Conservation (phyloP, 2,797 vertebrate species). For the Helarctos malayanus region DNA sequence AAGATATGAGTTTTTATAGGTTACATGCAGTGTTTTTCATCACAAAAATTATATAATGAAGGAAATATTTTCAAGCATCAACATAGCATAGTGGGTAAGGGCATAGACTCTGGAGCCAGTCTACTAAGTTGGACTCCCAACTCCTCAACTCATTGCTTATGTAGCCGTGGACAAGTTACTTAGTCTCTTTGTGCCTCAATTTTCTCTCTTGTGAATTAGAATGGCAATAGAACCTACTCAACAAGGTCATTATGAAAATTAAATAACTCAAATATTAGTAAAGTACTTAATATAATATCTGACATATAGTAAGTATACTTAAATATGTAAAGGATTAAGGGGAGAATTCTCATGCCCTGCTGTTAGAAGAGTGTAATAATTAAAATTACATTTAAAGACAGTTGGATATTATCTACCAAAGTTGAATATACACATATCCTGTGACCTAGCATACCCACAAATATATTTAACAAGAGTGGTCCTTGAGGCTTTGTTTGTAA, state of each 20-base stretch:
- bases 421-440: not conserved
- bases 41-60: not conserved
- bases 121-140: not conserved
- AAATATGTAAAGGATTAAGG: not conserved
- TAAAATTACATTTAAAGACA: constrained; percentile 43
- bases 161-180: not conserved
- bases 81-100: not conserved
- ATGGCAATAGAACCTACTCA: constrained; percentile 15
- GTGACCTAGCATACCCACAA: not conserved
- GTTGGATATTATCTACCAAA: not conserved
- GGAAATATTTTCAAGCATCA: not conserved
- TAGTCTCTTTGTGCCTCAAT: not conserved
- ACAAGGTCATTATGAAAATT: not conserved
- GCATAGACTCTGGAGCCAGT: not conserved
- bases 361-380: not conserved
- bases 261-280: constrained; percentile 5
- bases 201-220: constrained; percentile 9
- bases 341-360: constrained; percentile 5
- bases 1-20: not conserved
- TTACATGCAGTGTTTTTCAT: not conserved
- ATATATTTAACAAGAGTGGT: not conserved
- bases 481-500: not conserved
- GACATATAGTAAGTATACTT: not conserved
- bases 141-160: not conserved
- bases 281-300: constrained; percentile 32